Base-by-base conservation (phyloP, 2,888 invertebrate genomes). In the Trachelus iudaicus region DNA sequence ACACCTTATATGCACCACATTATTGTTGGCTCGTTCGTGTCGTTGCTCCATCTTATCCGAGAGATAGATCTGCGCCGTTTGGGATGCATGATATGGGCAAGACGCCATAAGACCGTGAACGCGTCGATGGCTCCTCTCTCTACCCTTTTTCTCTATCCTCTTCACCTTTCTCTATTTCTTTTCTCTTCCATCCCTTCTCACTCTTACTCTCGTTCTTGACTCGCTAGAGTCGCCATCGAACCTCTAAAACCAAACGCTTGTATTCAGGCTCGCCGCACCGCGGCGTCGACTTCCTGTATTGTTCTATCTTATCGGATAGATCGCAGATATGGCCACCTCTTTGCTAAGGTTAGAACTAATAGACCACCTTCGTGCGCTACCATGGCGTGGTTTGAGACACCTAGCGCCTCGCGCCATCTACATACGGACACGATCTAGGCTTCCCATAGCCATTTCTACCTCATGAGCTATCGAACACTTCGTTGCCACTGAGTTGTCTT, bases 221-320 rank as follows among this genome's bases (percentile, higher is more conserved):
- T 56, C 73, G 13, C 56, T 34, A 68, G 69, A 56, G 23, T 56
- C 40, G 4, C 34, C n/a, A 34, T 73, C 74, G 69, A 15, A 76
- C 77, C 83, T 83, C 83, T 87, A 85, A 88, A 90, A 89, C 88
- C 86, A 88, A 88, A 88, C 85, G 87, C 88, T 89, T 88, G 89
- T 90, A 88, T 86, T 86, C 85, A 84, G 83, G 84, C 83, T 81
- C 78, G 71, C 76, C 79, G 76, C 79, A 75, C 77, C 81, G 82
- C 84, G 83, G 83, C 80, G 82, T 35, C 35, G 87, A 89, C 87
- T 90, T 89, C 87, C 89, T 88, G 89, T 87, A 89, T 89, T 89
- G 89, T 90, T 87, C 79, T 79, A 84, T 87, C 87, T 91, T 91
- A 91, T 91, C 90, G 84, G 81, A 79, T 83, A 83, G 88, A 91